phyloP scores from a whole-genome alignment of 2,113 vertebrate genomes.

The Piprites chloris region DNA sequence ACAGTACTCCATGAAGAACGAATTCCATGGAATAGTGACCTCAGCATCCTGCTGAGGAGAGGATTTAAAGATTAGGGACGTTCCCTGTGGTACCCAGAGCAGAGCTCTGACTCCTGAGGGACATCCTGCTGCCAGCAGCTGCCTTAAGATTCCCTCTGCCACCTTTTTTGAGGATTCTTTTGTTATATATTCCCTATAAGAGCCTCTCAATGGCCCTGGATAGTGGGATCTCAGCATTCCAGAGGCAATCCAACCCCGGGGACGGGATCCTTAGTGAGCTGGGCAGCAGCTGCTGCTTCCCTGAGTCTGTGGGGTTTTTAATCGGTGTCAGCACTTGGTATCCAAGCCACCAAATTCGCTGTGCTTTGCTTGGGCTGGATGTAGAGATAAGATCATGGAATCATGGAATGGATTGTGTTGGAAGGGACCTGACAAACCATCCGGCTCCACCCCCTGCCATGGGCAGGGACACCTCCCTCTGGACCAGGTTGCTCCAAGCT shows the following conservation, averaged over 20 bases:
- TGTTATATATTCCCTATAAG: neutral
- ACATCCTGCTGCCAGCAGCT: neutral
- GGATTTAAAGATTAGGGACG: too few species aligned
- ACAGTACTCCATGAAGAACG: neutral
- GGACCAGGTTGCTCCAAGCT: neutral
- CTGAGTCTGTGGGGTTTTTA: neutral
- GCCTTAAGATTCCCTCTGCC: neutral
- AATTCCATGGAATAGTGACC: neutral
- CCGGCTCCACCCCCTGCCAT: neutral
- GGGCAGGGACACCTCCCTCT: neutral
- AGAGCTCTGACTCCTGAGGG: neutral
- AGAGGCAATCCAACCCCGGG: neutral
- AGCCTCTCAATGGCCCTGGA: neutral
- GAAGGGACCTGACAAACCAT: neutral
- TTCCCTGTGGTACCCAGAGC: neutral
- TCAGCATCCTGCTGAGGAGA: neutral
- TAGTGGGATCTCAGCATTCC: too few species aligned
- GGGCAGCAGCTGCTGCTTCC: neutral
- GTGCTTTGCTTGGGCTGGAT: neutral
- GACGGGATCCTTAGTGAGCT: neutral
- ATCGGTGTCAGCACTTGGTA: rapidly evolving
- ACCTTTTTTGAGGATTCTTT: neutral
- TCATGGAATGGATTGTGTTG: neutral
- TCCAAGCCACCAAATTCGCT: too few species aligned
- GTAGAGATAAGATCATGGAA: neutral